A percentile compares a stretch with the other conserved stretches of the same genome.
These are phyloP conservation scores for Seriola quinqueradiata DNA, from an alignment of 2,113 vertebrate genomes.

Conservation along the genomic window DNA sequence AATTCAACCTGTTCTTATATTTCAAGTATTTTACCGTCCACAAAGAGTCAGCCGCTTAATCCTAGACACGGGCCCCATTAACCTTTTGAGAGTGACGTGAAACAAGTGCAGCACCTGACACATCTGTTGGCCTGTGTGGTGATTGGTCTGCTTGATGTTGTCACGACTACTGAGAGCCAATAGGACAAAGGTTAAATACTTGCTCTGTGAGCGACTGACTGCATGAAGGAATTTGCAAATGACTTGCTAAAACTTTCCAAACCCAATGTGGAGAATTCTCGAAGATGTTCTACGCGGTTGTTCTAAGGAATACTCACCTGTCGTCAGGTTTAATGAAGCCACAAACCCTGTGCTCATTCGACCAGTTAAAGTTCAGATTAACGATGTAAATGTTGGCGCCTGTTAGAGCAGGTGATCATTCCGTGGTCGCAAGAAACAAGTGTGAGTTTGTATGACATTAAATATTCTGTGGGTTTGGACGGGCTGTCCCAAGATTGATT, in stretches of 20 bases:
- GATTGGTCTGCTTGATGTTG: background rate
- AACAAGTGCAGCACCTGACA: background rate
- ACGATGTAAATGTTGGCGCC: background rate
- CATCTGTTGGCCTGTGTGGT: background rate
- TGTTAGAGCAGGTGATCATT: slow-evolving; percentile 34
- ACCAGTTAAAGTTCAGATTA: background rate
- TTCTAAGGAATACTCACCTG: background rate
- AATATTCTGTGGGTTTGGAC: slow-evolving; percentile 21
- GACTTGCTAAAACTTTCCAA: background rate
- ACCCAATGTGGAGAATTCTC: background rate
- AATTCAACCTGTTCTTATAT: background rate
- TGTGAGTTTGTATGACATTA: slow-evolving; percentile 1
- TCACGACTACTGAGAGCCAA: background rate
- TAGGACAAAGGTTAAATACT: background rate
- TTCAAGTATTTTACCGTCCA: slow-evolving; percentile 40
- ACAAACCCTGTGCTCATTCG: background rate
- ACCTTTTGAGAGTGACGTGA: background rate
- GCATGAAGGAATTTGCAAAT: slow-evolving; percentile 24
- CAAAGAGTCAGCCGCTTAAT: background rate
- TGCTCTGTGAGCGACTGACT: background rate
- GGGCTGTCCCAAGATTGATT: background rate
- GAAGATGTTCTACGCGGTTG: background rate
- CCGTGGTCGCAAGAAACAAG: slow-evolving; percentile 39
- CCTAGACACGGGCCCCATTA: background rate
- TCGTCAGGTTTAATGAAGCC: background rate